Evolutionary conservation across 35 echinoderm and acorn worm species (phyloP).

Genomic region (Stichopus chloronotus): DNA sequence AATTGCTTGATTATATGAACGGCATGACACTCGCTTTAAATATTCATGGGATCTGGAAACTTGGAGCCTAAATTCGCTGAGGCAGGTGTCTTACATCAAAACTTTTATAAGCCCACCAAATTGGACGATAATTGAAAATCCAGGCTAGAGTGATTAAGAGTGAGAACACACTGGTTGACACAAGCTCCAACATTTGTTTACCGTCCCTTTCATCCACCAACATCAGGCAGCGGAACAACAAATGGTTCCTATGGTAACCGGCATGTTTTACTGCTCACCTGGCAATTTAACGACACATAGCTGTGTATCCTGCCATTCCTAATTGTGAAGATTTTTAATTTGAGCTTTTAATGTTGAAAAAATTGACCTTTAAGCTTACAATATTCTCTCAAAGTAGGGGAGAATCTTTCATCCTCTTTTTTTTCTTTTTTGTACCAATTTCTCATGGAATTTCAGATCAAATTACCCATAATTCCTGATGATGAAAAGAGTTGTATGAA

Average conservation of each 20-base stretch:
- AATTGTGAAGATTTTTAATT: not conserved
- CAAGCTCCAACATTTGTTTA: constrained; percentile 35
- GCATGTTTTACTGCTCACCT: not conserved
- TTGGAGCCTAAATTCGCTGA: too few relatives aligned
- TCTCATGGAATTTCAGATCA: too few relatives aligned
- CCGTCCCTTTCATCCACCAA: constrained; percentile 5
- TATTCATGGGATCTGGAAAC: too few relatives aligned
- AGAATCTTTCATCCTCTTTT: not conserved
- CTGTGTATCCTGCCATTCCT: not conserved
- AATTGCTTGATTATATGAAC: too few relatives aligned
- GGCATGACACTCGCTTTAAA: too few relatives aligned
- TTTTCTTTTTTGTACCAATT: not conserved
- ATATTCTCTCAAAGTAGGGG: not conserved
- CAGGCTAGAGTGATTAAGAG: constrained; percentile 25
- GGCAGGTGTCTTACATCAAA: constrained; percentile 22
- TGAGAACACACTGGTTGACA: not conserved
- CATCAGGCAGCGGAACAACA: not conserved
- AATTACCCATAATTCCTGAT: too few relatives aligned
- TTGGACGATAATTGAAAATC: constrained; percentile 48
- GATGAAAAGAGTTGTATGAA: too few relatives aligned
- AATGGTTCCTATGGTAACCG: constrained; percentile 21
- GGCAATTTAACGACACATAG: not conserved
- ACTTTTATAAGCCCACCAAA: constrained; percentile 26
- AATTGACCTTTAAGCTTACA: not conserved
- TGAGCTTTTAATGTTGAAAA: not conserved